phyloP scores from a whole-genome alignment of 2,113 vertebrate species.

The Aspiorhynchus laticeps region DNA sequence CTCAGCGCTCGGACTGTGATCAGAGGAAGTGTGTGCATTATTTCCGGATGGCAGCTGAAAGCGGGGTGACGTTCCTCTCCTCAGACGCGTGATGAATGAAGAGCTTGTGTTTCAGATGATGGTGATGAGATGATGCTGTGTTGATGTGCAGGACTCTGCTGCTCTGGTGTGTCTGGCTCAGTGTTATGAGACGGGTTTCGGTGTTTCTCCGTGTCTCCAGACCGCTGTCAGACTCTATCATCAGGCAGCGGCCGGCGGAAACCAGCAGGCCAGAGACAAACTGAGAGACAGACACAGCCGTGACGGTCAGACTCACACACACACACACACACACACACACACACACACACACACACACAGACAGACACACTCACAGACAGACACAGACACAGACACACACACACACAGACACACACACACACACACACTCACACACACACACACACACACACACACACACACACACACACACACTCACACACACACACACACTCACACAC shows the following conservation, averaged over 20 bases:
- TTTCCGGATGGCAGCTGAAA: constrained; percentile 84
- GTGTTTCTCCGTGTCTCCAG: constrained; percentile 73
- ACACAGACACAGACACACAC: too few species aligned
- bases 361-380: too few species aligned
- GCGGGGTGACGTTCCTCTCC: constrained; percentile 71
- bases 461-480: too few species aligned
- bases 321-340: too few species aligned
- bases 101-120: too few species aligned
- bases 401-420: too few species aligned
- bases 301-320: constrained; percentile 32
- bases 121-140: too few species aligned
- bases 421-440: too few species aligned
- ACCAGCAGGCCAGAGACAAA: constrained; percentile 70
- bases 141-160: constrained; percentile 77
- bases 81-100: too few species aligned
- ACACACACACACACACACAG: too few species aligned
- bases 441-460: too few species aligned
- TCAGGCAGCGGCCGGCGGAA: constrained; percentile 76
- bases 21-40: constrained; percentile 78
- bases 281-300: constrained; percentile 63
- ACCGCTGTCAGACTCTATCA: constrained; percentile 79
- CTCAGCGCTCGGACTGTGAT: constrained; percentile 74
- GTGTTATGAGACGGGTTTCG: constrained; percentile 87
- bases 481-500: too few species aligned
- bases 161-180: constrained; percentile 86